phyloP scores from a whole-genome alignment of 1,140 invertebrate species.

The Pteromalus puparum region DNA sequence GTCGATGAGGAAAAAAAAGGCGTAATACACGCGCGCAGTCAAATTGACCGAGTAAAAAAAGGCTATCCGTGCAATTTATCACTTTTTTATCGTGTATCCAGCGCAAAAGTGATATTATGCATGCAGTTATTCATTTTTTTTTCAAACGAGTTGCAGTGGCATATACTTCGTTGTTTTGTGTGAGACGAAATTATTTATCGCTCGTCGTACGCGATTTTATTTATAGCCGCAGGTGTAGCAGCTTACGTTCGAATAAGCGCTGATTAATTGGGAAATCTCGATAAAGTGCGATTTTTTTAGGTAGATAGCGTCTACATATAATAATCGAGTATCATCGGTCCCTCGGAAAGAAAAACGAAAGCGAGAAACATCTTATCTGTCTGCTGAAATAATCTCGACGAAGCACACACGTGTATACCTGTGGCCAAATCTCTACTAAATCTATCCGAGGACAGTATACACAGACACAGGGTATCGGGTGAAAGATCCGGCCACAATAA shows the following conservation, averaged over 20 bases:
- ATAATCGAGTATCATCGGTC: too few relatives aligned
- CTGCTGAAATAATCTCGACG: neutral
- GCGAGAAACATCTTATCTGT: too few relatives aligned
- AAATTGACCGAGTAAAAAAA: constrained; percentile 28
- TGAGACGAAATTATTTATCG: constrained; percentile 18
- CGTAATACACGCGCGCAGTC: neutral
- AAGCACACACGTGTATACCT: too few relatives aligned
- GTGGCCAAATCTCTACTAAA: neutral
- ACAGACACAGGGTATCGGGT: neutral
- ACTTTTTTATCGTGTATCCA: constrained; percentile 17
- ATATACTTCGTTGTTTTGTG: neutral
- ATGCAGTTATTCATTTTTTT: constrained; percentile 35
- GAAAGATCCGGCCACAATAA: too few relatives aligned
- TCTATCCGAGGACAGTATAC: neutral
- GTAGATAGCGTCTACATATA: too few relatives aligned
- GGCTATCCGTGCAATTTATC: constrained; percentile 40
- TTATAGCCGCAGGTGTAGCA: too few relatives aligned
- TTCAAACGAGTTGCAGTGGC: neutral
- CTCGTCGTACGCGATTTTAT: neutral
- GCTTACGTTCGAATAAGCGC: too few relatives aligned
- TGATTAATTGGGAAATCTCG: too few relatives aligned
- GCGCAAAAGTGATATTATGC: constrained; percentile 29
- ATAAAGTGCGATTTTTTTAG: too few relatives aligned
- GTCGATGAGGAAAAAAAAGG: neutral
- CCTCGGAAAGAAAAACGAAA: too few relatives aligned